Base-by-base conservation (phyloP, 35 echinoderm and acorn worm genomes). In the Ophioderma brevispina region DNA sequence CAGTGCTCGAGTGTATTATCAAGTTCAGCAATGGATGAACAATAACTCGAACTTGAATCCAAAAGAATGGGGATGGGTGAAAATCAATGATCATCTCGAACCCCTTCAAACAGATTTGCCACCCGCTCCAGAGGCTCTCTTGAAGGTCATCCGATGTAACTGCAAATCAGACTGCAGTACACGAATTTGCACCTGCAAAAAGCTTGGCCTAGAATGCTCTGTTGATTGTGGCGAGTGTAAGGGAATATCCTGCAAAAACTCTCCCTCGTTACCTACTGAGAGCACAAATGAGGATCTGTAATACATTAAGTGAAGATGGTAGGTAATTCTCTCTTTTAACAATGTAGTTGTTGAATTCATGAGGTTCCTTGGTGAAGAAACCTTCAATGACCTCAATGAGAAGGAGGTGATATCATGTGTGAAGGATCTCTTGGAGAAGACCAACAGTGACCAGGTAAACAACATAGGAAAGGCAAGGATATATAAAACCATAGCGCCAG, bases 111-210 rank as follows among this genome's bases (percentile, higher is more conserved):
- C 75, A 31, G 32, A 87, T 32, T 25, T 82, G 37, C 13, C 46
- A 21, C 64, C 84, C 50, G 93, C 93, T 15, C 93, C 88, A 10
- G 36, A 91, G 21, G 36, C 31, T 8, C 43, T 91, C 0, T 25
- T 91, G 25, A 40, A 82, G 42, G 32, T 87, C 5, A 55, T 91
- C 78, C 84, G 84, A n/a, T 92, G 85, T 70, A 87, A 90, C 93
- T 94, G 93, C 35, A 59, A 86, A 46, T 76, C 88, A 34, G 88
- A 40, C 15, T 94, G 93, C 32, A 90, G 32, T 37, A 90, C 42
- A 2, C 1, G 5, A n/a, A 90, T 37, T 79, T 94, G 93, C 82
- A 90, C 75, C 31, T 90, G 93, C 82, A 94, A 50, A 43, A 90
- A 85, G 32, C 18, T 78, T 86, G 33, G 14, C 32, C 40, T 94